Evolutionary conservation across 2,888 invertebrate species (phyloP), one percentile per base, ranked within the genome.

Genomic region (Drosophila neutralis): DNA sequence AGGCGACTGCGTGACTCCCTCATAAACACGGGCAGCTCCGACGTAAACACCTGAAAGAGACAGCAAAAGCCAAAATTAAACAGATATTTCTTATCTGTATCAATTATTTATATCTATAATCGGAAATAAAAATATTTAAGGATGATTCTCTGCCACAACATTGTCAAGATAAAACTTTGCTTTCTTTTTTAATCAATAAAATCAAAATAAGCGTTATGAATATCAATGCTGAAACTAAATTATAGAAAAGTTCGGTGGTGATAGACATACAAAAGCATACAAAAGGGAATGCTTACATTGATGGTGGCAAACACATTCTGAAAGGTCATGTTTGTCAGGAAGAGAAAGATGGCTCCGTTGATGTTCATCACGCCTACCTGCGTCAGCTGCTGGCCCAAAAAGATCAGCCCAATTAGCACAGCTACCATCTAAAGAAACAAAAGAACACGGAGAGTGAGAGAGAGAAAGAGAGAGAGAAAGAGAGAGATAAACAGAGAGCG

Each of bases 281-380:
- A 27, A 2, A 15, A 1, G 35, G 29, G 38, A 4, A 4, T 13
- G 15, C 69, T 95, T 93, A 98, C 98, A 92, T 97, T 97, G 69
- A 98, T 96, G 49, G 98, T 98, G 72, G 98, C 97, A 91, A 98
- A 98, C n/a, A 98, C 96, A 92, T 98, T 98, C 89, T 98, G 97
- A 93, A 98, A 98, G 8, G 98, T 98, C 96, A 98, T 97, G 91
- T 97, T 98, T 21, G 97, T 97, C 56, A 98, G 94, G 91, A 98
- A 96, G 90, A 98, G 95, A 92, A 98, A 98, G 64, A 98, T 94
- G 33, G 97, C 97, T 51, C 98, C 98, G 91, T 98, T 98, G 78
- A 98, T 97, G 92, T 98, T 98, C 96, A 97, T 97, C 0, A 98
- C 97, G 2, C 97, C 98, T 87, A 97, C 97, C 92, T 97, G 97